A percentile compares a stretch with the other conserved stretches of the same genome.
These are phyloP conservation scores for Cervus canadensis DNA, from an alignment of 2,113 vertebrate genomes.

Conservation along the genomic window DNA sequence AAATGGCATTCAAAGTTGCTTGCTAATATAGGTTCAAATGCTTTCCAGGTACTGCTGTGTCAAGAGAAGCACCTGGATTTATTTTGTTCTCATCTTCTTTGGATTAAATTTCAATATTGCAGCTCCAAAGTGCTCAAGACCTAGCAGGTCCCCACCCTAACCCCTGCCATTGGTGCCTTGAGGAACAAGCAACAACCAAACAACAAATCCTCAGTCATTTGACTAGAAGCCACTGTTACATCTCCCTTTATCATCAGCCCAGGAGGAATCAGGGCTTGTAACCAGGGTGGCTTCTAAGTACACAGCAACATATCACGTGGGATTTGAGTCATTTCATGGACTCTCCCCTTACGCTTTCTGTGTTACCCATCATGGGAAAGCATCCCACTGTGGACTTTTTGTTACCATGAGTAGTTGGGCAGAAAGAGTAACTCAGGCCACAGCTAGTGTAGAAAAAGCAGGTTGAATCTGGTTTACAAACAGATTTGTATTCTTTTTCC, in stretches of 20 bases:
- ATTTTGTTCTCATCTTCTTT: not conserved
- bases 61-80: not conserved
- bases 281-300: rapidly evolving
- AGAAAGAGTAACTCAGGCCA: not conserved
- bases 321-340: not conserved
- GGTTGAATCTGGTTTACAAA: not conserved
- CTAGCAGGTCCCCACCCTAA: not conserved
- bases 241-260: not conserved
- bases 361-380: not conserved
- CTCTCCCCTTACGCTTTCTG: not conserved
- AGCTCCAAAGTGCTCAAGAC: not conserved
- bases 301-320: rapidly evolving
- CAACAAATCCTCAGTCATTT: not conserved
- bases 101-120: not conserved
- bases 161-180: not conserved
- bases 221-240: not conserved
- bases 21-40: not conserved
- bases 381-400: not conserved
- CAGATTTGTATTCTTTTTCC: not conserved
- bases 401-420: rapidly evolving
- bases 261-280: not conserved
- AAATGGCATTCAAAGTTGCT: not conserved
- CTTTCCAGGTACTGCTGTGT: not conserved
- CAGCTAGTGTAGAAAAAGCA: not conserved
- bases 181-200: not conserved